These are phyloP conservation scores for Fabriciana adippe DNA, from an alignment of 2,888 invertebrate species.

Conservation along the genomic window DNA sequence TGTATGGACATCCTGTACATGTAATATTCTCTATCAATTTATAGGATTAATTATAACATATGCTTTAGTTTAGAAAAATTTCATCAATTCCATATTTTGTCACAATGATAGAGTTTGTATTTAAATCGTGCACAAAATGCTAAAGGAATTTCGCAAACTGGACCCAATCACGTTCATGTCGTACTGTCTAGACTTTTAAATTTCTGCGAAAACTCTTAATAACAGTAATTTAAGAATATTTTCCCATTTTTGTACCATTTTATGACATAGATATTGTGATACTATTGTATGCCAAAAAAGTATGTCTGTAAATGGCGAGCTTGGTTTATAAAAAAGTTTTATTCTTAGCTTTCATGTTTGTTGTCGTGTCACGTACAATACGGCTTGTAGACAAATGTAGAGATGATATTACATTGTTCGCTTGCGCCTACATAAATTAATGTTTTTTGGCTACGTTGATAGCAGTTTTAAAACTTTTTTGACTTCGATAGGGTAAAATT, in stretches of 20 bases:
- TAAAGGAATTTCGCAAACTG: conserved; percentile 6
- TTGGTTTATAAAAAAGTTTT: conserved; percentile 36
- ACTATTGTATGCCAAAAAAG: conserved; percentile 40
- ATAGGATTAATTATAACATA: no score
- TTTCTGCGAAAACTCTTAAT: neutral
- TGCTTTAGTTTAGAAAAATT: neutral
- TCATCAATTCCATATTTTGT: neutral
- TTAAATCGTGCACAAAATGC: conserved; percentile 12
- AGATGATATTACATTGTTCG: neutral
- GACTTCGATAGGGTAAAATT: no score
- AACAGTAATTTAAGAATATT: conserved; percentile 7
- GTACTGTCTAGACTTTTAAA: conserved; percentile 17
- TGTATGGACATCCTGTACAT: no score
- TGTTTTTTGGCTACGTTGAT: neutral
- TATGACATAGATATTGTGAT: conserved; percentile 37
- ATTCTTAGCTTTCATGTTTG: conserved; percentile 33
- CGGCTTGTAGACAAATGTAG: conserved; percentile 12
- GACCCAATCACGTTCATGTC: conserved; percentile 11
- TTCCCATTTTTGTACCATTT: conserved; percentile 32
- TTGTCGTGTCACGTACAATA: conserved; percentile 38
- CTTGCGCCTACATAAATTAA: conserved; percentile 14
- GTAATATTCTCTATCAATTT: no score
- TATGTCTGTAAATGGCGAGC: conserved; percentile 30
- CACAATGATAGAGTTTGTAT: conserved; percentile 19
- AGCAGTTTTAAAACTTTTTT: neutral